These are phyloP conservation scores for mouse (Mus musculus) DNA, from an alignment of 2,113 vertebrate species.

Conservation along the genomic window GRCm39 chr6:52245001-52245500, in stretches of 20 bases:
- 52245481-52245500: constrained; percentile 2
- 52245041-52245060: not conserved
- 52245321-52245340: not conserved
- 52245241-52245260: not conserved
- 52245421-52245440: not conserved
- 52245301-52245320: constrained; percentile 21
- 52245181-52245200: not conserved
- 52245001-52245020: not conserved
- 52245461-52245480: not conserved
- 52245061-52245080: not conserved
- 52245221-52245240: not conserved
- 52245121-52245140: not conserved
- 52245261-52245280: not conserved
- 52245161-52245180: not conserved
- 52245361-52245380: not conserved
- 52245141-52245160: not conserved
- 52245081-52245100: not conserved
- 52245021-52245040: not conserved
- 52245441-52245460: not conserved
- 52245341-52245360: constrained; percentile 17
- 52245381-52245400: not conserved
- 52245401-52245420: not conserved
- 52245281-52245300: not conserved
- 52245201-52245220: not conserved
- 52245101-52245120: not conserved